phyloP scores from a whole-genome alignment of 1,140 invertebrate species.

The Arion vulgaris region DNA sequence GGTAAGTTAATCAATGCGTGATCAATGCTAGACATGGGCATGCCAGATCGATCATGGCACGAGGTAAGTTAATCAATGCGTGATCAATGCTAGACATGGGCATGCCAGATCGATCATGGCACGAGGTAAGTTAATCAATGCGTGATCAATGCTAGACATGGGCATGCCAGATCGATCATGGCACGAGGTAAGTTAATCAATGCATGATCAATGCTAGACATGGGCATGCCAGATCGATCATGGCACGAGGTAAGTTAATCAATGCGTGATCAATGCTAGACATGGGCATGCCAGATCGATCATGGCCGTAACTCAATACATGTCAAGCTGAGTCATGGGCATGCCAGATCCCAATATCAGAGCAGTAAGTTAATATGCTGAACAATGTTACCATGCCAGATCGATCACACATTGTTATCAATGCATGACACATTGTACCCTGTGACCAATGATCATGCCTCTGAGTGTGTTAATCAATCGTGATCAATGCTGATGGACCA shows the following conservation, averaged over 20 bases:
- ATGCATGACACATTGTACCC: no score
- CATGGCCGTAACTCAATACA: no score
- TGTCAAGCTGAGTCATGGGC: background rate
- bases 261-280: background rate
- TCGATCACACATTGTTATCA: no score
- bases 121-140: constrained; percentile 63
- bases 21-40: constrained; percentile 62
- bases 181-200: constrained; percentile 64
- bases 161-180: constrained; percentile 68
- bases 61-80: no score
- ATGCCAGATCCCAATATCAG: no score
- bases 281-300: no score
- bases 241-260: constrained; percentile 67
- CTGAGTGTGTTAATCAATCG: no score
- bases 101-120: constrained; percentile 67
- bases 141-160: constrained; percentile 58
- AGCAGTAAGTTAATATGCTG: no score
- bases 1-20: constrained; percentile 43
- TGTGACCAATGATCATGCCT: no score
- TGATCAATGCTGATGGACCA: no score
- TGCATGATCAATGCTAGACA: constrained; percentile 55
- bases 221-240: constrained; percentile 66
- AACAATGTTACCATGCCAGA: no score
- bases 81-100: constrained; percentile 60
- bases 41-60: constrained; percentile 66